Base-by-base conservation (phyloP, 2,797 vertebrate genomes). In the Artibeus jamaicensis region DNA sequence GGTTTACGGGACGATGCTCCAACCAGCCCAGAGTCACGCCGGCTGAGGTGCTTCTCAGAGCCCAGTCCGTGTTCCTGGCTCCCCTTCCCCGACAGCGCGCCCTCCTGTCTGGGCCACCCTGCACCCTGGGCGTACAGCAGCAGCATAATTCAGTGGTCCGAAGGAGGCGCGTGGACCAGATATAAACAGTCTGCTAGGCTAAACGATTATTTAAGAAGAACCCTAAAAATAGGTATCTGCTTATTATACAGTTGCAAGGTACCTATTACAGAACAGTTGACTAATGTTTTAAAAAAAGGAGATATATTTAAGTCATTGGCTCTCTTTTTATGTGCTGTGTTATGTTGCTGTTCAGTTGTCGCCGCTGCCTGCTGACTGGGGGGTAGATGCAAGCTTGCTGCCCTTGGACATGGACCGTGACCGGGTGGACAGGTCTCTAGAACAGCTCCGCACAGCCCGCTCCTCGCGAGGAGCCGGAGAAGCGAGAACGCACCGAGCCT, bases 181-280 rank as follows among this genome's bases (percentile, higher is more conserved):
- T 55, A 90, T 55, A 92, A 96, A 93, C 11, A 94, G 85, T 70
- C 92, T 55, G 77, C 74, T 46, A 22, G 44, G 88, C 48, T 55
- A 73, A 67, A 55, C 95, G 89, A 96, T 90, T 34, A 94, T 92
- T 86, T 84, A 84, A 90, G 77, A 96, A 71, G 93, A 93, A 84
- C 16, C 57, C 96, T 96, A 97, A 97, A 96, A 97, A 95, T 97
- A 97, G 85, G 59, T 26, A n/a, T 86, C 73, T 92, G 85, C 85
- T 94, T 86, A 96, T 92, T 94, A 84, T 70, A 78, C 0, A 34
- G 82, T 89, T 70, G 77, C 73, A 96, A 94, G 78, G 87, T 94
- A 83, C 84, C 89, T 74, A 96, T 96, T 97, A 96, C 74, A 84
- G 82, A 96, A 77, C 15, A 39, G 81, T 57, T 95, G 95, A 89